Percentiles rank a stretch among this genome's conserved stretches.
These are phyloP conservation scores for Paratilapia polleni DNA, from an alignment of 2,113 vertebrate genomes.

Conservation along the genomic window DNA sequence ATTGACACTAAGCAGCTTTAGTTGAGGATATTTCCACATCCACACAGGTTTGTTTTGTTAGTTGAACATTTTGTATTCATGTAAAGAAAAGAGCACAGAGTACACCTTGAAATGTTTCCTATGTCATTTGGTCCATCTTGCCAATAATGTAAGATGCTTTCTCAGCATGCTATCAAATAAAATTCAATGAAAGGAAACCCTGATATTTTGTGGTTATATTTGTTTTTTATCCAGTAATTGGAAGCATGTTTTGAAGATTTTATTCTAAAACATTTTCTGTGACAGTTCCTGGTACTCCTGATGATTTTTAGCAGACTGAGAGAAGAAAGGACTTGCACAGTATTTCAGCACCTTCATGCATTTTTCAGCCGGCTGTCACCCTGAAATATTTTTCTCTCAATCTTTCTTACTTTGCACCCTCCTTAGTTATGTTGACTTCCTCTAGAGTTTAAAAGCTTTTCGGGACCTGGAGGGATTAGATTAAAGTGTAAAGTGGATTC, in stretches of 20 bases:
- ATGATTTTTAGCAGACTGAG: background rate
- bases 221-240: background rate
- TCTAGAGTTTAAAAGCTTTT: constrained; percentile 75
- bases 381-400: constrained; percentile 17
- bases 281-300: background rate
- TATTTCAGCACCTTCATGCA: background rate
- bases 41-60: background rate
- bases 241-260: background rate
- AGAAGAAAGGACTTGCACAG: background rate
- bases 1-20: background rate
- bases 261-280: background rate
- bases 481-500: constrained; percentile 78
- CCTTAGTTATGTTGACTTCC: constrained; percentile 39
- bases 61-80: constrained; percentile 30
- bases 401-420: constrained; percentile 21
- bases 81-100: constrained; percentile 10
- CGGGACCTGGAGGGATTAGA: constrained; percentile 65
- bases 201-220: background rate
- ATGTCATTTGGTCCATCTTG: background rate
- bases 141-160: constrained; percentile 16
- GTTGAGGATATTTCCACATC: background rate
- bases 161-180: constrained; percentile 25
- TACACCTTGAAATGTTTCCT: constrained; percentile 2
- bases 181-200: constrained; percentile 55
- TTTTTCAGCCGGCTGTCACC: background rate